These are phyloP conservation scores for Bombyx huttoni DNA, from an alignment of 2,888 invertebrate genomes.

Conservation along the genomic window DNA sequence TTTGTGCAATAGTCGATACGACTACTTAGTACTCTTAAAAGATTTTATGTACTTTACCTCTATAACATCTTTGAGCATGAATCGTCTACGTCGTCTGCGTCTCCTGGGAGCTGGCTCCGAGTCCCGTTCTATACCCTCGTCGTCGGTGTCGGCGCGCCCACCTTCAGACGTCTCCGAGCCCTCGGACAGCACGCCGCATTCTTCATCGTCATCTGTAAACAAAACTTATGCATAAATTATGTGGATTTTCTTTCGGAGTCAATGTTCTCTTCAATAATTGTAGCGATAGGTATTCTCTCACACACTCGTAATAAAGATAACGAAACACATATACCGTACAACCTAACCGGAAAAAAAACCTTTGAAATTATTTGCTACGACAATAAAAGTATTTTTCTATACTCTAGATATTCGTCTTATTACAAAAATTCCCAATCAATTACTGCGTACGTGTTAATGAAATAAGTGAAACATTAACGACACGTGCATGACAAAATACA, in stretches of 20 bases:
- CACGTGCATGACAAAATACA: constrained; percentile 1
- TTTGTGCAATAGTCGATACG: too few relatives aligned
- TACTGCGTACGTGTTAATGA: background rate
- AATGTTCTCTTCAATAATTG: too few relatives aligned
- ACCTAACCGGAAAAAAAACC: too few relatives aligned
- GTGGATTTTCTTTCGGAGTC: too few relatives aligned
- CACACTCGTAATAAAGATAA: too few relatives aligned
- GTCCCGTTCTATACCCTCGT: constrained; percentile 93
- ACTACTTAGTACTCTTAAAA: too few relatives aligned
- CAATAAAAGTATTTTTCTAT: too few relatives aligned
- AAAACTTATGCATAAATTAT: too few relatives aligned
- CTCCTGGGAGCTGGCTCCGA: constrained; percentile 69
- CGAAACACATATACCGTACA: too few relatives aligned
- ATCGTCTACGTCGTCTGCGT: constrained; percentile 49
- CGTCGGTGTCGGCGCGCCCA: constrained; percentile 73
- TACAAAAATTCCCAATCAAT: background rate
- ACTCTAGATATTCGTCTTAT: background rate
- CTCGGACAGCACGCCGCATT: constrained; percentile 48
- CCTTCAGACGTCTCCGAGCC: constrained; percentile 57
- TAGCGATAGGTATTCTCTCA: too few relatives aligned
- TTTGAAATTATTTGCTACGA: too few relatives aligned
- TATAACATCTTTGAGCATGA: constrained; percentile 71
- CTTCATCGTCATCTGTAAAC: constrained; percentile 55
- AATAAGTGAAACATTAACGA: background rate
- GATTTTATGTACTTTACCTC: constrained; percentile 47